phyloP scores from a whole-genome alignment of 2,797 vertebrate genomes.

The Perodicticus potto region DNA sequence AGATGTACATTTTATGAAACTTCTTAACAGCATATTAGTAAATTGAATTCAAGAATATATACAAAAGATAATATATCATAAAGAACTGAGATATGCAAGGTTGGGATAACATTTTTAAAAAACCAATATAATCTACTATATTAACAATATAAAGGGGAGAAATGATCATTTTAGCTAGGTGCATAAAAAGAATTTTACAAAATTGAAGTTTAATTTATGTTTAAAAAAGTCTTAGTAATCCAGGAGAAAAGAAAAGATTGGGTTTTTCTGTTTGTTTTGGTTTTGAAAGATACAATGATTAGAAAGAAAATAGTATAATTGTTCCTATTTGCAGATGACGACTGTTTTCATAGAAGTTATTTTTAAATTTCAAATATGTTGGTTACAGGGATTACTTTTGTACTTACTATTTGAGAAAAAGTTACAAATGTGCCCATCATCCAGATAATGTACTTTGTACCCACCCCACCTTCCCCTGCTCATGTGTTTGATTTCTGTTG shows the following conservation, averaged over 20 bases:
- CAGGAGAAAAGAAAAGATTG: neutral
- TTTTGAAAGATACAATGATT: neutral
- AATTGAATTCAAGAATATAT: neutral
- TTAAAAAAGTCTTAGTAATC: neutral
- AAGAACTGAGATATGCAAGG: neutral
- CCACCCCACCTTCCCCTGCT: too few species aligned
- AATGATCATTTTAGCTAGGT: neutral
- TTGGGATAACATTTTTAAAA: neutral
- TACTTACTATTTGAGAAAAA: too few species aligned
- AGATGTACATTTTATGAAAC: neutral
- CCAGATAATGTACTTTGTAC: too few species aligned
- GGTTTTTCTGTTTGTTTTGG: neutral
- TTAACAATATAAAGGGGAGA: neutral
- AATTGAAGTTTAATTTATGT: neutral
- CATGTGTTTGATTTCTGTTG: too few species aligned
- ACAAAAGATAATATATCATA: neutral
- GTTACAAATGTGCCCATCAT: too few species aligned
- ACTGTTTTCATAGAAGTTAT: too few species aligned
- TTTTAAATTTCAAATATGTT: too few species aligned
- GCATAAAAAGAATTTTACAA: neutral
- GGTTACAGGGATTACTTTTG: too few species aligned
- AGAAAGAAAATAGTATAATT: neutral
- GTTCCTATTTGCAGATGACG: neutral
- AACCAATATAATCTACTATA: neutral
- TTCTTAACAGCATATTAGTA: neutral